phyloP scores from a whole-genome alignment of 2,888 invertebrate species.

The Amphimallon solstitiale region DNA sequence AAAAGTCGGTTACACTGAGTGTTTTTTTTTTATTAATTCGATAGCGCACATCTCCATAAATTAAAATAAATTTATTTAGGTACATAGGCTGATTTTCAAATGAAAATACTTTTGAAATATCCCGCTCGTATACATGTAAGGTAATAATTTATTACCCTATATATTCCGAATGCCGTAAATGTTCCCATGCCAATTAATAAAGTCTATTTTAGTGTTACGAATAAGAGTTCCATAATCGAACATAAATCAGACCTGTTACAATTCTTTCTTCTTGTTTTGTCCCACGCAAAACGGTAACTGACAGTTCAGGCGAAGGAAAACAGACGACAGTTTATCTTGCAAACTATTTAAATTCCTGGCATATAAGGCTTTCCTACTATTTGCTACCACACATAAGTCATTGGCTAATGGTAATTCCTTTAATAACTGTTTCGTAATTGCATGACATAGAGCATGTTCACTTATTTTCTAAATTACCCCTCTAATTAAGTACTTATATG shows the following conservation, averaged over 20 bases:
- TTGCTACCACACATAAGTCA: background rate
- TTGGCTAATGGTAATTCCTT: constrained; percentile 3
- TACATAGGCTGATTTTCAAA: too few relatives aligned
- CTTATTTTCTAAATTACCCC: too few relatives aligned
- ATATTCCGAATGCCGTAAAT: background rate
- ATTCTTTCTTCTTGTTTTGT: constrained; percentile 15
- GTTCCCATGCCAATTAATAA: constrained; percentile 21
- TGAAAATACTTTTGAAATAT: too few relatives aligned
- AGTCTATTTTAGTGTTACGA: constrained; percentile 13
- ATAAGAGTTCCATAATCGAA: background rate
- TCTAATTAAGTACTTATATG: too few relatives aligned
- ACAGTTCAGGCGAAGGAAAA: background rate
- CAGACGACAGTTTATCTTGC: constrained; percentile 11
- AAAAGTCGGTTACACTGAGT: too few relatives aligned
- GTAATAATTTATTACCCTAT: constrained; percentile 8
- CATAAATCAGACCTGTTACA: constrained; percentile 20
- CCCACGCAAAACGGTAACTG: constrained; percentile 15
- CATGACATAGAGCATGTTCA: background rate
- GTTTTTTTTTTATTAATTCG: too few relatives aligned
- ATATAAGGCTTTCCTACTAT: background rate
- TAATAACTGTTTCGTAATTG: constrained; percentile 8
- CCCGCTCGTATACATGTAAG: too few relatives aligned
- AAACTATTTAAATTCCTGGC: background rate
- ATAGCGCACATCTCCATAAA: too few relatives aligned
- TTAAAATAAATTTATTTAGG: too few relatives aligned